Base-by-base conservation (phyloP, 2,797 vertebrate genomes). In the Esox lucius region DNA sequence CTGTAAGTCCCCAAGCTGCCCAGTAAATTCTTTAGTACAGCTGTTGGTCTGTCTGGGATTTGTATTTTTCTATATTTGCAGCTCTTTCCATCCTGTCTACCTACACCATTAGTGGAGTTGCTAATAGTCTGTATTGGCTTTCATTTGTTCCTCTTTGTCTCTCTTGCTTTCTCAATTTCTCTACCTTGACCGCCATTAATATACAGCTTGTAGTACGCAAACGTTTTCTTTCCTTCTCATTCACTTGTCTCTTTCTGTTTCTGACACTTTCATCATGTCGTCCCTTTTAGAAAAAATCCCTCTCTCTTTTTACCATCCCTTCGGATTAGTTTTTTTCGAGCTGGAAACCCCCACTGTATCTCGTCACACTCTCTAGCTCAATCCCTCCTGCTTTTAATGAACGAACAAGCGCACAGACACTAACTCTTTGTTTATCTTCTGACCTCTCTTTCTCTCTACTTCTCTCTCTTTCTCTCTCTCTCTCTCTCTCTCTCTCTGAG, bases 351-450 rank as follows among this genome's bases (percentile, higher is more conserved):
- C 19, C 66, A 68, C 49, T 39, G 4, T 28, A 24, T 53, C 53
- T 42, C 53, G 69, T 53, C 48, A 39, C 69, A 11, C 49, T 53
- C 42, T 68, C 67, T 49, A 24, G 39, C 42, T 69, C n/a, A 3
- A 69, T 69, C 49, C 71, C 49, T 76, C n/a, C 12, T 13, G 26
- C 59, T 76, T 31, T 74, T 2, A 75, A 62, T 53, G 78, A 71
- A 71, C 69, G 39, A 33, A 67, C 28, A 39, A 8, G 31, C 81
- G 56, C 53, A 35, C 79, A 78, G 70, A 71, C 28, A 19, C 17
- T 46, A 73, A 75, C 81, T 86, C 68, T 76, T 42, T 5, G 75
- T 49, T 84, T 75, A 85, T 81, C 85, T 76, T 80, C 69, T 19
- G 13, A 16, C 67, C 62, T 73, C 17, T 33, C 62, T 67, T 46